Evolutionary conservation across 2,113 vertebrate species (phyloP).

Genomic region (Ploceus nigricollis): DNA sequence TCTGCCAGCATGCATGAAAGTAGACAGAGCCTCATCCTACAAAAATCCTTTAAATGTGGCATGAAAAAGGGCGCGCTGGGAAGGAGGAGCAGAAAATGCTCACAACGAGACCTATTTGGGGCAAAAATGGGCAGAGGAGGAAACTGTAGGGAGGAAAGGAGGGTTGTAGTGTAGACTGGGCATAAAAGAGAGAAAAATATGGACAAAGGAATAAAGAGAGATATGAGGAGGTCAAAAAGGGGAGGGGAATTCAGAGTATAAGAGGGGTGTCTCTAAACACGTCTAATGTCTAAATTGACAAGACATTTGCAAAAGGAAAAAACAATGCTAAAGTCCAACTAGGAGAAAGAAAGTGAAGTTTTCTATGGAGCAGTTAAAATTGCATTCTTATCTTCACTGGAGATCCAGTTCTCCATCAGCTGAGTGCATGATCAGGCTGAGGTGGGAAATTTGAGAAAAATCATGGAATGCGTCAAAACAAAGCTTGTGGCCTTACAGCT

Average conservation of each 20-base stretch:
- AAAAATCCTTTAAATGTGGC: not conserved
- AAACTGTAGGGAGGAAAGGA: not conserved
- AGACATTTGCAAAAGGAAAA: not conserved
- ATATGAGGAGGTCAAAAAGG: not conserved
- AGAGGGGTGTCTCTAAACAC: accelerated
- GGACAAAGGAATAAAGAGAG: not conserved
- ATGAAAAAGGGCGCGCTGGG: accelerated
- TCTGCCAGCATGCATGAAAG: not conserved
- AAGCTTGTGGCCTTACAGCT: not conserved
- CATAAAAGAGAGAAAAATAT: not conserved
- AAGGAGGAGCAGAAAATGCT: not conserved
- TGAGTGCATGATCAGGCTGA: not conserved
- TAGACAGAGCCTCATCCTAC: not conserved
- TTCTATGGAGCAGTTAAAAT: not conserved
- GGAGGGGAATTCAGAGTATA: not conserved
- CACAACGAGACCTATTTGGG: accelerated
- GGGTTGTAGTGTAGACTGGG: too few species aligned
- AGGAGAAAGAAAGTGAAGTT: not conserved
- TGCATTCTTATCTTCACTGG: not conserved
- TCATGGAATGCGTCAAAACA: not conserved
- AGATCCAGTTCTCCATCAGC: not conserved
- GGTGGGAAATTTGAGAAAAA: not conserved
- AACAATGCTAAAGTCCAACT: not conserved
- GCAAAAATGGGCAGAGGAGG: not conserved
- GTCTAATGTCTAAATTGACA: not conserved